Percentiles rank a stretch among this genome's conserved stretches.
phyloP scores from a whole-genome alignment of 2,888 invertebrate genomes.

The Icerya purchasi region DNA sequence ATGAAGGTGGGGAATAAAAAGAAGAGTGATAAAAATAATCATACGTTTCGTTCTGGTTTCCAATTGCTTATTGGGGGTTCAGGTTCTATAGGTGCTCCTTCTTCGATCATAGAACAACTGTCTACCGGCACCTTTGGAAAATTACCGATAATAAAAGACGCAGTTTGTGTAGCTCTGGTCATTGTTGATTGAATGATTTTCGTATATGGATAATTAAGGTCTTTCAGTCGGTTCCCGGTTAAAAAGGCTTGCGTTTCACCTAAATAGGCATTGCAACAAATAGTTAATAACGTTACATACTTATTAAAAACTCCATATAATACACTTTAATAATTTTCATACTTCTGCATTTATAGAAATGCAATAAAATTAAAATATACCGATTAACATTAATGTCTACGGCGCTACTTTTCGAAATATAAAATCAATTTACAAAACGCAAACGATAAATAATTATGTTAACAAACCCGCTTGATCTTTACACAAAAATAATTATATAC shows the following conservation, averaged over 20 bases:
- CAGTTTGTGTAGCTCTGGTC: slow-evolving; percentile 82
- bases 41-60: slow-evolving; percentile 60
- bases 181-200: slow-evolving; percentile 70
- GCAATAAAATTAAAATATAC: background rate
- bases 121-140: slow-evolving; percentile 36
- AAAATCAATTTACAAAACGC: no score
- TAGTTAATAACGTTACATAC: background rate
- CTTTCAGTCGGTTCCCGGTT: slow-evolving; percentile 61
- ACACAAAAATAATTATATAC: background rate
- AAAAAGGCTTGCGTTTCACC: slow-evolving; percentile 65
- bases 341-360: no score
- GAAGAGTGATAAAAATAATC: no score
- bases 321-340: background rate
- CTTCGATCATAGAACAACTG: slow-evolving; percentile 55
- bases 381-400: no score
- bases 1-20: no score
- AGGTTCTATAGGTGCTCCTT: slow-evolving; percentile 86
- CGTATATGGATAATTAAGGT: slow-evolving; percentile 57
- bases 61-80: slow-evolving; percentile 77
- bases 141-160: slow-evolving; percentile 50
- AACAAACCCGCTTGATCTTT: background rate
- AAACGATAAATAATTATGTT: no score
- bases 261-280: slow-evolving; percentile 23
- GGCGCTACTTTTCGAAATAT: no score
- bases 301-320: background rate